Evolutionary conservation across 2,113 vertebrate species (phyloP).

Genomic region (Vulpes vulpes): DNA sequence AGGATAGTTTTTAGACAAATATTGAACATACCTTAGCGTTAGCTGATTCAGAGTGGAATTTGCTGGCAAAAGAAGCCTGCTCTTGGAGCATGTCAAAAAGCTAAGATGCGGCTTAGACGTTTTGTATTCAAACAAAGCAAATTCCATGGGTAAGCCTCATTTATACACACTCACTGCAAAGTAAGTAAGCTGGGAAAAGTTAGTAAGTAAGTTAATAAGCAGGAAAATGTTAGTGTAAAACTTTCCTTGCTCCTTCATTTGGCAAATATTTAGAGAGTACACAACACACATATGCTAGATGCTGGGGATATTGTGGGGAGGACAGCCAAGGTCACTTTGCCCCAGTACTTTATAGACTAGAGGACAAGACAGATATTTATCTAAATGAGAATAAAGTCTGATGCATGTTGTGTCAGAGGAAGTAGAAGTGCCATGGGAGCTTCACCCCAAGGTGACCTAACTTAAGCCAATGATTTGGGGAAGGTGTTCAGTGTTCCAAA

Average conservation of each 20-base stretch:
- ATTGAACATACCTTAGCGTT: constrained; percentile 33
- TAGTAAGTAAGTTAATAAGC: background rate
- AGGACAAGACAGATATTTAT: background rate
- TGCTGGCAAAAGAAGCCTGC: constrained; percentile 10
- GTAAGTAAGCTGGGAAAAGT: background rate
- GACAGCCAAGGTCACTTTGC: background rate
- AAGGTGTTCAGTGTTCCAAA: background rate
- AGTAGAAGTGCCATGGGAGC: background rate
- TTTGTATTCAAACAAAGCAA: constrained; percentile 35
- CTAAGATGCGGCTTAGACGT: background rate
- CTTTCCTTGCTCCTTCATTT: background rate
- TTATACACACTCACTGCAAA: background rate
- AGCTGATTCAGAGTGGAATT: constrained; percentile 49
- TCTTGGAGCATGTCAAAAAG: background rate
- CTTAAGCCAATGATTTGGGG: background rate
- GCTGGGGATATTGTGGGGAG: background rate
- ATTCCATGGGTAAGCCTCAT: constrained; percentile 8
- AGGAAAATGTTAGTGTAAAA: constrained; percentile 10
- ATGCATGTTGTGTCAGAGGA: background rate
- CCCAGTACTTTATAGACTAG: background rate
- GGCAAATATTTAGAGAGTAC: background rate
- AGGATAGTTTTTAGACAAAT: constrained; percentile 62
- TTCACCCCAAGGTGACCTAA: background rate
- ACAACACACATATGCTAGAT: background rate
- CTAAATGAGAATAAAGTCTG: background rate